Base-by-base conservation (phyloP, 2,113 vertebrate genomes). In the Pungitius pungitius region DNA sequence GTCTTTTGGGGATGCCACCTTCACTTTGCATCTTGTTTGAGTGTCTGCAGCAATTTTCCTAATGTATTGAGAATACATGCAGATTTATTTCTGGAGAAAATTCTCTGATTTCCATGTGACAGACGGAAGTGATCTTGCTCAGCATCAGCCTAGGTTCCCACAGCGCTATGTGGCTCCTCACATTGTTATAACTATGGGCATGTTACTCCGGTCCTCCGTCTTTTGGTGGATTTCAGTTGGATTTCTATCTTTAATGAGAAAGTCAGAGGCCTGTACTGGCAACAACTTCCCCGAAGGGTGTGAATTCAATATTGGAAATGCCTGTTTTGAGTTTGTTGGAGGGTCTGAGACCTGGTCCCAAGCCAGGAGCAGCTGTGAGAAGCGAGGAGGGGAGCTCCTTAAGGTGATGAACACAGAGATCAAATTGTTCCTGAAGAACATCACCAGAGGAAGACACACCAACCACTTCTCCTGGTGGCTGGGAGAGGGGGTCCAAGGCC, bases 21-120 rank as follows among this genome's bases (percentile, higher is more conserved):
- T 70, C 55, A 72, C 69, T 90, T 88, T 93, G 93, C 94, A 94
- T 94, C 90, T 92, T 89, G 84, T 93, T 93, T 93, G 91, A 84
- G 89, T 92, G 85, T 77, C 82, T 81, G 20, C n/a, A 68, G 47
- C 77, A 66, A 93, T 95, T 95, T 95, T 75, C 92, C 90, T 94
- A 95, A 91, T 89, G 61, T 89, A 90, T 75, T 89, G 77, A 87
- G 77, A 88, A 82, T 77, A 83, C 75, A 89, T 89, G 87, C 89
- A 88, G 69, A 87, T 85, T 88, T 89, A 17, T 91, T 83, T 74
- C 85, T 85, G 67, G 67, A 86, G 82, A 88, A 86, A 85, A 85
- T 76, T 80, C 42, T 37, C 60, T 75, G 2, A 91, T 93, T 94
- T 94, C 64, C 92, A 87, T 93, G 66, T 71, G 86, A 71, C 54